These are phyloP conservation scores for Hyalella azteca DNA, from an alignment of 2,888 invertebrate genomes.

Conservation along the genomic window DNA sequence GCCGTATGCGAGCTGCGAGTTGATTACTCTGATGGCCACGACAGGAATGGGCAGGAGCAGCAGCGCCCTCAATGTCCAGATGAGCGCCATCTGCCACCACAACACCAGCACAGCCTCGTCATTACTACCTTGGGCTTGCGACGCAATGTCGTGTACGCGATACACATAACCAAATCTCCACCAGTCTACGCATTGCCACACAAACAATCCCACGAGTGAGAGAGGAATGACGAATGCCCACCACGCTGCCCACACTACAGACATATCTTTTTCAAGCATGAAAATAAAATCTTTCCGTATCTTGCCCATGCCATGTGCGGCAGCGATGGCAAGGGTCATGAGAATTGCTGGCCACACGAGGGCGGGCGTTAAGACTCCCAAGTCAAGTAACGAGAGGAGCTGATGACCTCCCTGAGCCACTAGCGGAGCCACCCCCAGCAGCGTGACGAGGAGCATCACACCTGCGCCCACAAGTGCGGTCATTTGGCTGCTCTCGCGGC, in stretches of 20 bases:
- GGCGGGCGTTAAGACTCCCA: constrained; percentile 42
- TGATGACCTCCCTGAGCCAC: constrained; percentile 43
- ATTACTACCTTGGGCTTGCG: no score
- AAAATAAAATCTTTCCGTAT: constrained; percentile 56
- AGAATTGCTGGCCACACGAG: constrained; percentile 50
- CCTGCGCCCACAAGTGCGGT: background rate
- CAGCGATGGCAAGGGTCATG: constrained; percentile 47
- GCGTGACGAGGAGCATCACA: background rate
- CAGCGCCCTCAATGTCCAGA: constrained; percentile 48
- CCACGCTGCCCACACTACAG: constrained; percentile 48
- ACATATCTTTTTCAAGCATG: constrained; percentile 50
- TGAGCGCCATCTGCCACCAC: constrained; percentile 44
- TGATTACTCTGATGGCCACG: constrained; percentile 52
- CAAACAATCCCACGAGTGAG: constrained; percentile 43
- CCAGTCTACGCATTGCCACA: constrained; percentile 13
- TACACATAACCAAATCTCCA: background rate
- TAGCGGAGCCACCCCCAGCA: background rate
- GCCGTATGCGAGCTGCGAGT: constrained; percentile 55
- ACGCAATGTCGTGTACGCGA: background rate
- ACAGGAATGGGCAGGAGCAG: constrained; percentile 50
- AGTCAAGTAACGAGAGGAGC: constrained; percentile 39
- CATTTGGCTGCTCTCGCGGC: constrained; percentile 4
- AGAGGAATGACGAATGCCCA: constrained; percentile 53
- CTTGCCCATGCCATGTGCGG: constrained; percentile 51
- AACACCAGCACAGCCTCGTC: background rate